These are phyloP conservation scores for Pelagia noctiluca DNA, from an alignment of 30 jellyfish, hydroid and myxozoan species.

Conservation along the genomic window DNA sequence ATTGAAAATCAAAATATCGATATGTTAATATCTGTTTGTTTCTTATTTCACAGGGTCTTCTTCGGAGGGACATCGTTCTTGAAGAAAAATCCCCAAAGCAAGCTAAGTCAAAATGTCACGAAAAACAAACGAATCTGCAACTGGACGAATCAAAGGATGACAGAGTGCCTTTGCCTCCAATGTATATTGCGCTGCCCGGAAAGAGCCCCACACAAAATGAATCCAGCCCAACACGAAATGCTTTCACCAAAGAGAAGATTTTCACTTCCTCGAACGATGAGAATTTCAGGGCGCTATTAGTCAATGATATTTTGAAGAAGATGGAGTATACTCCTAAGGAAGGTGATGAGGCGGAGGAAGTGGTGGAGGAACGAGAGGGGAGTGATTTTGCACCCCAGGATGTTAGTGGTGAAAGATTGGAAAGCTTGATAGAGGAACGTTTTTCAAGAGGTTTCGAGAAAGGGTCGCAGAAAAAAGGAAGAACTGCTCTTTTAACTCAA, in stretches of 20 bases:
- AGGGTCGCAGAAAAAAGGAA: no score
- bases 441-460: no score
- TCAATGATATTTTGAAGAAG: slow-evolving; percentile 13
- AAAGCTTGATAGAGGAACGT: neutral
- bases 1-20: no score
- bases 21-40: no score
- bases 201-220: neutral
- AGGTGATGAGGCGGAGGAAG: neutral
- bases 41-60: neutral
- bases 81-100: neutral
- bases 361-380: neutral
- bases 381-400: neutral
- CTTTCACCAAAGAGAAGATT: neutral
- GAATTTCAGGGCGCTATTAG: neutral
- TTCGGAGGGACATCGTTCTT: neutral
- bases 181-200: neutral
- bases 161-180: slow-evolving; percentile 3
- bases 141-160: neutral
- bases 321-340: slow-evolving; percentile 3
- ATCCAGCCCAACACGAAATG: neutral
- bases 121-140: neutral
- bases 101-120: neutral
- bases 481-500: no score
- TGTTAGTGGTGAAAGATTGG: neutral
- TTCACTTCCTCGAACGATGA: neutral